These are phyloP conservation scores for Bombycilla garrulus DNA, from an alignment of 2,113 vertebrate species.

Conservation along the genomic window DNA sequence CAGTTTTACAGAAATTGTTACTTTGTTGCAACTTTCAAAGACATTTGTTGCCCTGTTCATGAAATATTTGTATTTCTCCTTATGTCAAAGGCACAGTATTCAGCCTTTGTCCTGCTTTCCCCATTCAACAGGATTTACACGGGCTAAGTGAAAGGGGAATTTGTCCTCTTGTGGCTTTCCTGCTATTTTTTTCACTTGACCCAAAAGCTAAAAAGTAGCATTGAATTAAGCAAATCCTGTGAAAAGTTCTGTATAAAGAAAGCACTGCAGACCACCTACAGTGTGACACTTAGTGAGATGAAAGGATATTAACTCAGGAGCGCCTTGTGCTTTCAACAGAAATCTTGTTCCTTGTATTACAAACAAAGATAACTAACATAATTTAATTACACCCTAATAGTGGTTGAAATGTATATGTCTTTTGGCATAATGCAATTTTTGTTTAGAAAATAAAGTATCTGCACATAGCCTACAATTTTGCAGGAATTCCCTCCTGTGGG, in stretches of 20 bases:
- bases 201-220: slow-evolving; percentile 57
- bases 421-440: slow-evolving; percentile 56
- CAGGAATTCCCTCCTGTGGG: slow-evolving; percentile 60
- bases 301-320: slow-evolving; percentile 64
- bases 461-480: slow-evolving; percentile 18
- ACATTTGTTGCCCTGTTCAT: slow-evolving; percentile 45
- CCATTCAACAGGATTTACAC: slow-evolving; percentile 36
- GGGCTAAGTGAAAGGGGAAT: slow-evolving; percentile 24
- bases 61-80: slow-evolving; percentile 59
- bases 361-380: slow-evolving; percentile 42
- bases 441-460: slow-evolving; percentile 62
- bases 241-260: slow-evolving; percentile 54
- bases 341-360: slow-evolving; percentile 41
- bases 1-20: slow-evolving; percentile 62
- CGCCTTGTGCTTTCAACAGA: slow-evolving; percentile 29
- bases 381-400: slow-evolving; percentile 53
- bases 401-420: slow-evolving; percentile 51
- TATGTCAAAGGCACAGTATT: slow-evolving; percentile 47
- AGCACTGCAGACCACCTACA: slow-evolving; percentile 59
- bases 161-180: slow-evolving; percentile 59
- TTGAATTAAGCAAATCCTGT: slow-evolving; percentile 23
- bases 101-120: slow-evolving; percentile 38
- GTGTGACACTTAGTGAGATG: slow-evolving; percentile 46
- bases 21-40: slow-evolving; percentile 68
- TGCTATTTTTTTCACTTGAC: slow-evolving; percentile 56